Base-by-base conservation (phyloP, 2,888 invertebrate species). In the Trachelus iudaicus region DNA sequence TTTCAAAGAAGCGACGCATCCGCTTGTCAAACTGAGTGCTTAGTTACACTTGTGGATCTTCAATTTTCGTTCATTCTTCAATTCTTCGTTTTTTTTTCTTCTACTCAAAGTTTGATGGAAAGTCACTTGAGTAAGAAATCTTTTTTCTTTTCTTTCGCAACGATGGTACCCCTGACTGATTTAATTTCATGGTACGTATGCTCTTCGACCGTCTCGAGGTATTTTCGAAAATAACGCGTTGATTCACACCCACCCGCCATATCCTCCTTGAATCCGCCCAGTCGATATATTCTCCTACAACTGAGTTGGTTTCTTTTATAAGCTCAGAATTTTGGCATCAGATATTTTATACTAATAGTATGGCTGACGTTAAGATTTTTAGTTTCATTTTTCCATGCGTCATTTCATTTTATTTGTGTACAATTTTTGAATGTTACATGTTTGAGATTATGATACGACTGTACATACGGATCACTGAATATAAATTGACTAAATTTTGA, bases 301-400 rank as follows among this genome's bases (percentile, higher is more conserved):
- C 69, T 77, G 75, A 75, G 68, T 77, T 75, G 75, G 56, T 31
- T 75, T 77, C 75, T 77, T 78, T 78, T 78, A 75, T 76, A 73
- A 76, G 68, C 78, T 75, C 75, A 69, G 13, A 76, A 56, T 73
- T 78, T 76, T 78, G 78, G 78, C 78, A 78, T 71, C 31, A 4
- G 6, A 71, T 71, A 31, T 71, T 71, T 71, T 31, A 71, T 71
- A 31, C 33, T 33, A 13, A 34, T 34, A 34, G 15, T 9, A 71
- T 34, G 12, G 4, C 71, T 15, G 15, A 71, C 33, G 71, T 33
- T 56, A 56, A 9, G 56, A 23, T 23, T 56, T 23, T 56, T 9
- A 23, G 56, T 56, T 71, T 33, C 6, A 31, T 12, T 3, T 3
- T 31, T 71, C 1, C 9, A 34, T 31, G 56, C 56, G 56, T 56